A percentile compares a stretch with the other conserved stretches of the same genome.
Evolutionary conservation across 2,888 invertebrate genomes (phyloP).

Genomic region (Loripinus fragilis): DNA sequence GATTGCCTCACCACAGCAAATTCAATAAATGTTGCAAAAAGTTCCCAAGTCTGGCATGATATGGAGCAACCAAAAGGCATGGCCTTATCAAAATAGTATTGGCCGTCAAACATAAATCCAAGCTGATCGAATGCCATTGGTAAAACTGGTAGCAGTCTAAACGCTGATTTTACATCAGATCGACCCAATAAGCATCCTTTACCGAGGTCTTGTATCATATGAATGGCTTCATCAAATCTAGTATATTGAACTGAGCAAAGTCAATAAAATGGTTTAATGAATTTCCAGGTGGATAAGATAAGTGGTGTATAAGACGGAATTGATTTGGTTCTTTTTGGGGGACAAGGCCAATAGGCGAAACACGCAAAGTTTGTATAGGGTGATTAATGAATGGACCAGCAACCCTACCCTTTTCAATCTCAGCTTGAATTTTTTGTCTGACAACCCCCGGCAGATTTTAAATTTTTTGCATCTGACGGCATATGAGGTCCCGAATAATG

Average conservation of each 20-base stretch:
- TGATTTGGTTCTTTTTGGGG: slow-evolving; percentile 10
- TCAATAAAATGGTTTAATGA: slow-evolving; percentile 26
- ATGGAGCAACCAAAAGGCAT: slow-evolving; percentile 7
- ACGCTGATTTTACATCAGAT: not conserved
- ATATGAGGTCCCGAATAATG: not conserved
- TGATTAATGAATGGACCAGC: not conserved
- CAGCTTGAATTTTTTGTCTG: not conserved
- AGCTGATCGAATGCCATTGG: not conserved
- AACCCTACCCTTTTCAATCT: slow-evolving; percentile 1
- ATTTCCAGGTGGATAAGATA: slow-evolving; percentile 24
- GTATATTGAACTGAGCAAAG: slow-evolving; percentile 21
- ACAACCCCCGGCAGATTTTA: slow-evolving; percentile 24
- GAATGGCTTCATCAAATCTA: slow-evolving; percentile 18
- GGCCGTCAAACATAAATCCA: not conserved
- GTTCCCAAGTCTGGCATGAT: not conserved
- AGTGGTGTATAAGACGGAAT: slow-evolving; percentile 25
- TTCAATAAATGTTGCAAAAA: not conserved
- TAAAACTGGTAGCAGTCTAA: not conserved
- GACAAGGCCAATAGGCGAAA: slow-evolving; percentile 34
- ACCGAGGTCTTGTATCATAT: not conserved
- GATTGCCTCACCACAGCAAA: not conserved
- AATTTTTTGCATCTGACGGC: not conserved
- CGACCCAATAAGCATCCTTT: not conserved
- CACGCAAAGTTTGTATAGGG: slow-evolving; percentile 5
- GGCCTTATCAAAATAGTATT: not conserved